Conservation (phyloP, 2,797 vertebrate species). For the Enteromius viviparus region DNA sequence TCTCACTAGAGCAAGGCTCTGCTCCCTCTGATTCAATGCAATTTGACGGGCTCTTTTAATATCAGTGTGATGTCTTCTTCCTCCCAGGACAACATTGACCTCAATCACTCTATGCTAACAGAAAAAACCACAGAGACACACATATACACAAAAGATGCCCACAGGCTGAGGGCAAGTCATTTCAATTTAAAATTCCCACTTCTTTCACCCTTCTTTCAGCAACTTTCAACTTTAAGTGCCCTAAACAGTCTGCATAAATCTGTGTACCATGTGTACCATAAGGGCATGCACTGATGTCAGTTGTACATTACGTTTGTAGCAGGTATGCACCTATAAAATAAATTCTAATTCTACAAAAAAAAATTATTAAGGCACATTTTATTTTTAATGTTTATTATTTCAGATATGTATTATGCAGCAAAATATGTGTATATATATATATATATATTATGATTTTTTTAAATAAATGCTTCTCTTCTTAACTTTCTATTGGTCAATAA, state of each 20-base stretch:
- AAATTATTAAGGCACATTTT: not conserved
- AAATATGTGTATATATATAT: not conserved
- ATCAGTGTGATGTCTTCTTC: slow-evolving; percentile 63
- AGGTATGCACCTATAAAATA: not conserved
- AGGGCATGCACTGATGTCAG: not conserved
- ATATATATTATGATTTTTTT: not conserved
- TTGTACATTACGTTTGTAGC: slow-evolving; percentile 1
- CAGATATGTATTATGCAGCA: not conserved
- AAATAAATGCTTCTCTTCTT: not conserved
- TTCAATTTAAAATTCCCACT: slow-evolving; percentile 51
- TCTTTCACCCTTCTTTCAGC: slow-evolving; percentile 30
- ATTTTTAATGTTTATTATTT: not conserved
- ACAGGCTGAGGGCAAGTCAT: slow-evolving; percentile 37
- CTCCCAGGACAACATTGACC: slow-evolving; percentile 65
- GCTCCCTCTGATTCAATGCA: slow-evolving; percentile 49
- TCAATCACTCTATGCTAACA: slow-evolving; percentile 62
- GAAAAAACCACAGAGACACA: slow-evolving; percentile 55
- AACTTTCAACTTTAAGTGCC: slow-evolving; percentile 9
- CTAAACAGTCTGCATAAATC: slow-evolving; percentile 10
- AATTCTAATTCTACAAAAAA: not conserved
- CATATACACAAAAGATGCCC: slow-evolving; percentile 31
- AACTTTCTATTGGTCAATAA: not conserved
- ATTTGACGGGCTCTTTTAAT: slow-evolving; percentile 68
- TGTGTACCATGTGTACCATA: not conserved
- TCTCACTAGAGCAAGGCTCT: slow-evolving; percentile 42